Base-by-base conservation (phyloP, 2,888 invertebrate genomes). In the Leptothorax acervorum region DNA sequence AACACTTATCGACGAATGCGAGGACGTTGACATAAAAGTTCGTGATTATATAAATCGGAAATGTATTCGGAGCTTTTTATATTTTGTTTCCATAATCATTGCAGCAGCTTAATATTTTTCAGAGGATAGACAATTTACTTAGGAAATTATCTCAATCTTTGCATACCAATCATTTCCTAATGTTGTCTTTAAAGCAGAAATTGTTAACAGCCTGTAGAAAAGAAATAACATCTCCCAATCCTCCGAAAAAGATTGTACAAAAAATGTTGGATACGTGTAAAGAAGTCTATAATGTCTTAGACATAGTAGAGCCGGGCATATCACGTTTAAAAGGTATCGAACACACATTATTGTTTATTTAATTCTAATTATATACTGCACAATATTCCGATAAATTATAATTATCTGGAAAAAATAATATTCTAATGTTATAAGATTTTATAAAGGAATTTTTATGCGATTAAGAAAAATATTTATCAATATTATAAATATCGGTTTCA, bases 141-240 rank as follows among this genome's bases (percentile, higher is more conserved):
- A 91, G 90, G 39, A 96, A 96, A 89, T 95, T 97, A 12, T 95
- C 95, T 0, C 92, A 95, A 2, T 95, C 96, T 3, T 95, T 97
- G 48, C 96, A 97, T 90, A 96, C 96, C 0, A 96, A 97, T 92
- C 97, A 97, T 93, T 97, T 96, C 88, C 91, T 97, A 35, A 94
- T 97, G 74, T 85, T 97, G 68, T 97, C 97, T 83, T 95, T 97
- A 0, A 97, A 97, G 91, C 97, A 97, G 92, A 96, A 96, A 71
- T 95, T 97, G 31, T 96, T 97, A 0, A 96, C 96, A 0, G 85
- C 93, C 0, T 95, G 95, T 76, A 91, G 93, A 74, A 91, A 86
- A 66, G 92, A 94, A 87, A 83, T 93, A 23, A 68, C 85, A 0
- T 87, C 85, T 2, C 79, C 92, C 12, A 94, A 95, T 90, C 94